phyloP scores from a whole-genome alignment of 1,140 invertebrate genomes.

The Euura lappo region DNA sequence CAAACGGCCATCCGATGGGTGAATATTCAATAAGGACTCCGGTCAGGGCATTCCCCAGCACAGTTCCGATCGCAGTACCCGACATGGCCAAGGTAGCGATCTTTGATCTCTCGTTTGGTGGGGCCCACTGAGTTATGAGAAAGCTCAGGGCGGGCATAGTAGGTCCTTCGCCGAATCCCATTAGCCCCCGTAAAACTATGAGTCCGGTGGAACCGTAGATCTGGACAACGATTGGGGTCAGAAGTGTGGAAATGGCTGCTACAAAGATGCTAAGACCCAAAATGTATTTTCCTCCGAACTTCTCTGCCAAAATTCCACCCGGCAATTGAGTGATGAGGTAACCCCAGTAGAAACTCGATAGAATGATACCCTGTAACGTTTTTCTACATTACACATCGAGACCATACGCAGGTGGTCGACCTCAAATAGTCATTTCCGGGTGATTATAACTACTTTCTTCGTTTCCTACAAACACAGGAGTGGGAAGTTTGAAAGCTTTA shows the following conservation, averaged over 20 bases:
- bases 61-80: conserved; percentile 42
- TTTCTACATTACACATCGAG: conserved; percentile 45
- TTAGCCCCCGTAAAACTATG: conserved; percentile 61
- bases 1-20: too few species aligned
- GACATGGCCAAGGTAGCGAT: too few species aligned
- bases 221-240: too few species aligned
- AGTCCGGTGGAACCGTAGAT: not conserved
- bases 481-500: not conserved
- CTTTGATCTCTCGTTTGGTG: too few species aligned
- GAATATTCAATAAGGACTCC: too few species aligned
- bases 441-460: conserved; percentile 41
- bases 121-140: conserved; percentile 7
- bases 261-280: conserved; percentile 60
- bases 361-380: too few species aligned
- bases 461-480: conserved; percentile 22
- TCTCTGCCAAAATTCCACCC: conserved; percentile 58
- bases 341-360: too few species aligned
- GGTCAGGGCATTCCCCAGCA: too few species aligned
- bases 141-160: conserved; percentile 18
- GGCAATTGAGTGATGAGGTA: conserved; percentile 53
- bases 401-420: too few species aligned
- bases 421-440: conserved; percentile 58
- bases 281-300: conserved; percentile 61
- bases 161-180: conserved; percentile 69
- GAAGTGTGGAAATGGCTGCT: conserved; percentile 54